Base-by-base conservation (phyloP, 1,140 invertebrate genomes). In the Colletes gigas region DNA sequence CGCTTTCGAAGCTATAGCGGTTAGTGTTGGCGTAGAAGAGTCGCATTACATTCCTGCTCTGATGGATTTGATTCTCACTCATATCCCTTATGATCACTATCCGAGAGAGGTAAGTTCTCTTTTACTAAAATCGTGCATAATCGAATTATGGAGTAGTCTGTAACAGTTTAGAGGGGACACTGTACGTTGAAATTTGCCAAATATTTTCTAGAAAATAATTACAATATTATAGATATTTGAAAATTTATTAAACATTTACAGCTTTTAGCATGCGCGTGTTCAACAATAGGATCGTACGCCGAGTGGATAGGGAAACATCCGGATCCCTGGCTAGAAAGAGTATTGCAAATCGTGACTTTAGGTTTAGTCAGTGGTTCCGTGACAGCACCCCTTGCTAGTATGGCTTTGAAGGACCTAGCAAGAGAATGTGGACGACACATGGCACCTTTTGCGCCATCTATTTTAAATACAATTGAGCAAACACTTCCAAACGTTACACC, bases 371-470 rank as follows among this genome's bases (percentile, higher is more conserved):
- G 96, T 83, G 89, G 91, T 4, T 92, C 95, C 0, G 94, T 96
- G 19, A 95, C 97, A n/a, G 94, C 96, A 1, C 94, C 95, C 3
- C 94, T 95, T 71, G 97, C 98, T 0, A 98, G 97, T 14, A 95
- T 98, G 91, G 97, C 98, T 4, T 93, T 98, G 1, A 97, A 98
- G 89, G 97, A 98, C 85, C 95, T 98, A 30, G 96, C 96, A 4
- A 93, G 96, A 21, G 97, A 98, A 89, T 98, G 97, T 89, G 94
- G 95, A 77, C 89, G 94, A 7, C 94, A 96, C 88, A 93, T 98
- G 39, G 93, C 94, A 62, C 96, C 96, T 0, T 96, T 96, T 83
- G 96, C 96, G 0, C 95, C 91, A 2, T 88, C 91, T 10, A 90
- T 93, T 9, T 82, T 93, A 0, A 90, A 91, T 7, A 92, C 89